Evolutionary conservation across 2,113 vertebrate species (phyloP).

Genomic region (Cathartes aura): DNA sequence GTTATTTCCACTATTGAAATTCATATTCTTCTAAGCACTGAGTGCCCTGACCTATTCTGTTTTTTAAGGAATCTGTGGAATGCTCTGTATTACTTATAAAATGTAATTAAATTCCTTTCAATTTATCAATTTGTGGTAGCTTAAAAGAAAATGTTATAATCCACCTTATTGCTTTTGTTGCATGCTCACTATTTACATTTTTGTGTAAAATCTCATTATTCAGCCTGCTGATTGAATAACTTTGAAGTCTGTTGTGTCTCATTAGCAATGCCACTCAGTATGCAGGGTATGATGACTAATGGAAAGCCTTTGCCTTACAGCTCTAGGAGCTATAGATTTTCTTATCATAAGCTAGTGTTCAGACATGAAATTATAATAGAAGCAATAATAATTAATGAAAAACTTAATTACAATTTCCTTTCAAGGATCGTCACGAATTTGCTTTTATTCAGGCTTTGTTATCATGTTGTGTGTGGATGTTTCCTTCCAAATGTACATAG

Average conservation of each 20-base stretch:
- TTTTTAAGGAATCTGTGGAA: background rate
- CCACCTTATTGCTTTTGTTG: background rate
- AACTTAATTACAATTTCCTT: background rate
- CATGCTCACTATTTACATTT: background rate
- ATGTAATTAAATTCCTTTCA: background rate
- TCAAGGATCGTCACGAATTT: background rate
- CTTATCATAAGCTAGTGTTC: background rate
- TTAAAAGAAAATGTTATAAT: background rate
- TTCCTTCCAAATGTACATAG: background rate
- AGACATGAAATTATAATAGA: background rate
- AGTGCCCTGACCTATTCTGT: background rate
- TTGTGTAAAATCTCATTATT: slow-evolving; percentile 14
- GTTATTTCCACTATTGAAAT: background rate
- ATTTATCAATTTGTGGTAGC: background rate
- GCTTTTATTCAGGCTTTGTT: background rate
- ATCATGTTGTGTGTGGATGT: background rate
- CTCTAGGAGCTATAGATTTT: background rate
- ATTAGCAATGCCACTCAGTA: background rate
- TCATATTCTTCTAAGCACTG: background rate
- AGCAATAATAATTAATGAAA: background rate
- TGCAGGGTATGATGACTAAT: background rate
- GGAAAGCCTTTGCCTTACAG: background rate
- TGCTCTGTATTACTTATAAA: background rate
- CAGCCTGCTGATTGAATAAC: background rate
- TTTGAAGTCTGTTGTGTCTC: background rate